These are phyloP conservation scores for Panzeria rudis DNA, from an alignment of 2,888 invertebrate species.

Conservation along the genomic window DNA sequence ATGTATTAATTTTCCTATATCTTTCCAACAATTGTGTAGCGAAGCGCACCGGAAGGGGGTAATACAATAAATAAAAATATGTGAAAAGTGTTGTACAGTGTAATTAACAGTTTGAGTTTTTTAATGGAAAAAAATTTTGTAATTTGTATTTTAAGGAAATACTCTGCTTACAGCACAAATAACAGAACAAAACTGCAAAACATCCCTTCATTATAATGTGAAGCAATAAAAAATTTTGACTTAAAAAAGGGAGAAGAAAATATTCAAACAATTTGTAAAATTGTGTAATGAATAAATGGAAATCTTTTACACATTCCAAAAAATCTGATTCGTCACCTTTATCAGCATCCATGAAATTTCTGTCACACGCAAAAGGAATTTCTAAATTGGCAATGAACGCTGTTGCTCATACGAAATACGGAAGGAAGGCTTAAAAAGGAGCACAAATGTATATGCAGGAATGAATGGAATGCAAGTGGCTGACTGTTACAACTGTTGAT, in stretches of 20 bases:
- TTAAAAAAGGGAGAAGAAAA: not conserved
- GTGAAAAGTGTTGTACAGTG: too few species aligned
- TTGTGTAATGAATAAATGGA: constrained; percentile 60
- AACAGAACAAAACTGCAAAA: not conserved
- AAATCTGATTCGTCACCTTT: constrained; percentile 58
- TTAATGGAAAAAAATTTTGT: too few species aligned
- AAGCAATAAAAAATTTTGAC: constrained; percentile 5
- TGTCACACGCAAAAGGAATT: constrained; percentile 66
- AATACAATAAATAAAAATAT: too few species aligned
- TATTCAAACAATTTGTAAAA: constrained; percentile 53
- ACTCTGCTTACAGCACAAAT: too few species aligned
- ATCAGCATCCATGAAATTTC: constrained; percentile 57
- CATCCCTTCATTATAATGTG: constrained; percentile 30
- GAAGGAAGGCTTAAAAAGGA: constrained; percentile 61
- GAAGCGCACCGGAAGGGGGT: too few species aligned
- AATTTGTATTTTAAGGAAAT: too few species aligned
- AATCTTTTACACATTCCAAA: constrained; percentile 60
- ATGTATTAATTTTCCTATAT: too few species aligned
- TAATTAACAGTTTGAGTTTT: too few species aligned
- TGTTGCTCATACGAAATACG: constrained; percentile 53
- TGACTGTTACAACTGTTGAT: constrained; percentile 20
- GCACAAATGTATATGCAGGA: not conserved
- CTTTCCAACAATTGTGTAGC: too few species aligned
- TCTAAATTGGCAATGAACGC: constrained; percentile 43
- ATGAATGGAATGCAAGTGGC: constrained; percentile 40